Percentiles rank a stretch among this genome's conserved stretches.
Conservation (phyloP, 2,113 vertebrate genomes). For the Neotragus moschatus region DNA sequence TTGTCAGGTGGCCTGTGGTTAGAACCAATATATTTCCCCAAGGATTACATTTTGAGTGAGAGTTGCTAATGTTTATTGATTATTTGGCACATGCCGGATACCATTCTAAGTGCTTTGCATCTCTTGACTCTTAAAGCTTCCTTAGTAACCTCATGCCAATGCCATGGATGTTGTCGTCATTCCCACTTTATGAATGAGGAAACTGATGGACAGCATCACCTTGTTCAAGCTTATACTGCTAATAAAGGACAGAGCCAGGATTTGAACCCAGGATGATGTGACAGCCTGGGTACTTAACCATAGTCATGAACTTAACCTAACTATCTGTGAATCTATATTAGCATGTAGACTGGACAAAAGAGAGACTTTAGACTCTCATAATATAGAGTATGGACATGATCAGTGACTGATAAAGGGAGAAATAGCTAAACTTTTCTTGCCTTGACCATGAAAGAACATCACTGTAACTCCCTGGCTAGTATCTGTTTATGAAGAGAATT, state of each 20-base stretch:
- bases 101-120: background rate
- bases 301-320: background rate
- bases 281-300: background rate
- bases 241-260: background rate
- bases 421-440: background rate
- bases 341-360: background rate
- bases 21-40: background rate
- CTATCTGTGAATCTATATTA: background rate
- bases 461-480: background rate
- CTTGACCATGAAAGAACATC: background rate
- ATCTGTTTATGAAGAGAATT: background rate
- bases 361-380: background rate
- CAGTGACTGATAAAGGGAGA: background rate
- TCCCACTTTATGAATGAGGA: background rate
- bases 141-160: background rate
- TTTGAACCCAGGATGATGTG: background rate
- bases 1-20: background rate
- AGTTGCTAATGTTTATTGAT: background rate
- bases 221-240: background rate
- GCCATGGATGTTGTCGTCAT: background rate
- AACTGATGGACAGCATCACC: background rate
- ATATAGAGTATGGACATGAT: background rate
- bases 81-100: background rate
- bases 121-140: background rate
- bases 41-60: background rate